These are phyloP conservation scores for Dromiciops gliroides DNA, from an alignment of 2,113 vertebrate species.

Conservation along the genomic window DNA sequence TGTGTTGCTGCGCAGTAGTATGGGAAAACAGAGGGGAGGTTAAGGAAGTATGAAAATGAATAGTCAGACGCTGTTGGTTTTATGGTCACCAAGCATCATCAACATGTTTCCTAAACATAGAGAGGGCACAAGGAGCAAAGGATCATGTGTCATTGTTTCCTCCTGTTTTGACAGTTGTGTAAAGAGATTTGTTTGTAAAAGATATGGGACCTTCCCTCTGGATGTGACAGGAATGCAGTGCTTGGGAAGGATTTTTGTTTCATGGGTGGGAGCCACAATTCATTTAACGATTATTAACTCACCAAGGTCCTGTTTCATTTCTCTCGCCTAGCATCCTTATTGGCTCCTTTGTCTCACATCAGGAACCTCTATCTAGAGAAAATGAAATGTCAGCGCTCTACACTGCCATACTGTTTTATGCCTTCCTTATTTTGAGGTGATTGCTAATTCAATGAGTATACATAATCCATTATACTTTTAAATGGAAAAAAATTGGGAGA, in stretches of 20 bases:
- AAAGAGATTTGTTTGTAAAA: not conserved
- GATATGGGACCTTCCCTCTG: not conserved
- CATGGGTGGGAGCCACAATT: not conserved
- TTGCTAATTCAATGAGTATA: constrained; percentile 11
- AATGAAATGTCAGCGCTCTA: not conserved
- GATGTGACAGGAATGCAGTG: not conserved
- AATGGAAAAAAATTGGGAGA: not conserved
- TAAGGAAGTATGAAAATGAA: not conserved
- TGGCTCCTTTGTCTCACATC: not conserved
- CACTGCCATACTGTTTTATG: not conserved
- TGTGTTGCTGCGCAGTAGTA: not conserved
- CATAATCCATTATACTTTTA: constrained; percentile 18
- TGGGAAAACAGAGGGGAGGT: not conserved
- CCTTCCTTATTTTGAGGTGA: constrained; percentile 29
- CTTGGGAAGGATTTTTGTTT: not conserved
- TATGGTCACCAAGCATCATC: not conserved
- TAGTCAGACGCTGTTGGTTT: not conserved
- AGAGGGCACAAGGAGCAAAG: not conserved
- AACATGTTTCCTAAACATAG: constrained; percentile 8
- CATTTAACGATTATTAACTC: not conserved
- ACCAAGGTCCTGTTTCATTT: not conserved
- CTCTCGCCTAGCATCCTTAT: not conserved
- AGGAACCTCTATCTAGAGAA: not conserved
- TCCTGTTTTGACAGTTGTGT: not conserved
- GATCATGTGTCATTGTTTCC: not conserved